Percentiles rank a stretch among this genome's conserved stretches.
phyloP scores from a whole-genome alignment of 2,797 vertebrate species.

The Podarcis lilfordi region DNA sequence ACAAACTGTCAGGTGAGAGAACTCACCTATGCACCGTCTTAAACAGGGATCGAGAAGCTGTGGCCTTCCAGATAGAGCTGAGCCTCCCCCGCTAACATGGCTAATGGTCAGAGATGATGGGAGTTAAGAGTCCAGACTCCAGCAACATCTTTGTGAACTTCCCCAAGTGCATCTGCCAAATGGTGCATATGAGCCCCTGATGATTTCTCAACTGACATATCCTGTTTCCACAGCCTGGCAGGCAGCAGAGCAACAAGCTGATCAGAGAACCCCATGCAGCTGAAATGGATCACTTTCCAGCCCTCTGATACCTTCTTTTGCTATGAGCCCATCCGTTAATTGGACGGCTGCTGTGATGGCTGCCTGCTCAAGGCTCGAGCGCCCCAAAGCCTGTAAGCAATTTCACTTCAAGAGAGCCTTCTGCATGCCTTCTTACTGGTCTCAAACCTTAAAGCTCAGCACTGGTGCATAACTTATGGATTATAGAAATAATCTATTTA shows the following conservation, averaged over 20 bases:
- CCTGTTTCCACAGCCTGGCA: neutral
- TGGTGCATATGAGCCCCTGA: neutral
- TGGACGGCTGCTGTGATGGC: neutral
- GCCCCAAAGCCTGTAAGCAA: neutral
- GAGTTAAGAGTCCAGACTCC: no score
- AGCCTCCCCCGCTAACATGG: no score
- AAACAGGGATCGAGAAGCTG: no score
- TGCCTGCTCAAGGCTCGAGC: neutral
- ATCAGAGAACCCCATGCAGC: neutral
- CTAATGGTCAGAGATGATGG: no score
- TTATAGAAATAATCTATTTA: conserved; percentile 28
- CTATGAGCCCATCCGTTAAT: neutral
- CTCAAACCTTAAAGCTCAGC: conserved; percentile 5
- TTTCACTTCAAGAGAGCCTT: neutral
- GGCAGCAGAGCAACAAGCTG: neutral
- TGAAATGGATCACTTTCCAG: neutral
- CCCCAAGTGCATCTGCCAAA: neutral
- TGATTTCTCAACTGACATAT: neutral
- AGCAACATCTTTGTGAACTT: neutral
- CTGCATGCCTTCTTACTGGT: neutral
- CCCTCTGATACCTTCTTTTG: neutral
- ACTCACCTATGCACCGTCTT: no score
- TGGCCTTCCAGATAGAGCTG: no score
- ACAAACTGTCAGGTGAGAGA: no score
- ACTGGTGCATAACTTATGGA: neutral